Base-by-base conservation (phyloP, 2,113 vertebrate species). In the Scytalopus superciliaris region DNA sequence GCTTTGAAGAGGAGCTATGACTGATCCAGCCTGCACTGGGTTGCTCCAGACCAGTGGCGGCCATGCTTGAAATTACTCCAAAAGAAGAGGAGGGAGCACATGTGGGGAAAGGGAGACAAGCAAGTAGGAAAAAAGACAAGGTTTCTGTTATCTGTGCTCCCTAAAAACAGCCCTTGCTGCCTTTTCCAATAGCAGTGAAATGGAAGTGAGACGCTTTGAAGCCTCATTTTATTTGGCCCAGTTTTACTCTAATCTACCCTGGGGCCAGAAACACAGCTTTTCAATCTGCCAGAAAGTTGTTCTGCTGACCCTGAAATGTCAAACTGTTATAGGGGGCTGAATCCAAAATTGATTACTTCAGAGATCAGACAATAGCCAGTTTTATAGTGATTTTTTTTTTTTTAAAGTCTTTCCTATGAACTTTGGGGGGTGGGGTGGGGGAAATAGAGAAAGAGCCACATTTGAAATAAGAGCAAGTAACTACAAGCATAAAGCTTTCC, bases 231-330 rank as follows among this genome's bases (percentile, higher is more conserved):
- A 93, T 91, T 95, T 95, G 96, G 86, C 92, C 84, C n/a, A 47
- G 82, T 84, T 95, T 96, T 96, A 92, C 93, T 93, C 72, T 96
- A 94, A 96, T 94, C 89, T 96, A 95, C 85, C 62, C 63, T 49
- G 60, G 92, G 82, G 88, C 92, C 73, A 90, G 93, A 78, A 95
- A 94, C 76, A 63, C 30, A 76, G 93, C 75, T 97, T 97, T 97
- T 96, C 96, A 95, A 97, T 96, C 96, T 97, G 74, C 94, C 79
- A 86, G 75, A 93, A 95, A 93, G 96, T 96, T 95, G 95, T 94
- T 95, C 97, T 75, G 94, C 92, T 97, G 97, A 97, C 97, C 97
- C 93, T 96, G 95, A 97, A 96, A 97, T 97, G 96, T 97, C 97
- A 97, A 96, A 93, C 82, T 82, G 89, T 90, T 96, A 96, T 7